These are phyloP conservation scores for Turdus rufiventris DNA, from an alignment of 2,113 vertebrate species.

Conservation along the genomic window DNA sequence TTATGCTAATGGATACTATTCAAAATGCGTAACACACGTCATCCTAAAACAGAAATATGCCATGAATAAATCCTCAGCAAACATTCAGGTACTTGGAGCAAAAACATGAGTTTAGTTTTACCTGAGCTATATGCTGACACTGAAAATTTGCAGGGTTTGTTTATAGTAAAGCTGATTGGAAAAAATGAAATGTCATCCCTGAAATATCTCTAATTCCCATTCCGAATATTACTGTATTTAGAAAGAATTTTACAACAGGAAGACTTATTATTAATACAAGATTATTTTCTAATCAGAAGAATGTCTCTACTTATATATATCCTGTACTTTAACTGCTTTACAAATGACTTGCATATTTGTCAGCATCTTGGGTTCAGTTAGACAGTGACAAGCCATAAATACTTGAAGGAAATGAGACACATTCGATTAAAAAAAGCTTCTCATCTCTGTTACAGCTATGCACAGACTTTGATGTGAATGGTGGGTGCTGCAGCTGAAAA, in stretches of 20 bases:
- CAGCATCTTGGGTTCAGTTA: background rate
- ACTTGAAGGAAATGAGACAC: constrained; percentile 1
- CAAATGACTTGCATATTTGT: background rate
- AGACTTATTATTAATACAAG: constrained; percentile 3
- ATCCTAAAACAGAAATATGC: background rate
- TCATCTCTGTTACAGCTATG: background rate
- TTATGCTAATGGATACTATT: background rate
- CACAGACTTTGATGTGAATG: background rate
- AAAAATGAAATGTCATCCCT: background rate
- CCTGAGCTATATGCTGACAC: background rate
- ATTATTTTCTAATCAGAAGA: constrained; percentile 37
- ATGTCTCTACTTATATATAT: background rate
- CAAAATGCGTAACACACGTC: background rate
- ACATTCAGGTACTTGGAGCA: background rate
- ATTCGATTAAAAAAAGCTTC: background rate
- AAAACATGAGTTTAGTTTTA: background rate
- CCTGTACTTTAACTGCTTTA: constrained; percentile 13
- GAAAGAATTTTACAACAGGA: constrained; percentile 38
- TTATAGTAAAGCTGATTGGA: constrained; percentile 25
- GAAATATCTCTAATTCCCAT: background rate
- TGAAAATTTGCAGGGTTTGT: background rate
- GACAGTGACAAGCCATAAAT: constrained; percentile 6
- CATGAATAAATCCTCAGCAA: background rate
- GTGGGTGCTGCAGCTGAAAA: background rate
- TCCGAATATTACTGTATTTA: constrained; percentile 1